Conservation (phyloP, 2,888 invertebrate species). For the Liodrosophila aerea region DNA sequence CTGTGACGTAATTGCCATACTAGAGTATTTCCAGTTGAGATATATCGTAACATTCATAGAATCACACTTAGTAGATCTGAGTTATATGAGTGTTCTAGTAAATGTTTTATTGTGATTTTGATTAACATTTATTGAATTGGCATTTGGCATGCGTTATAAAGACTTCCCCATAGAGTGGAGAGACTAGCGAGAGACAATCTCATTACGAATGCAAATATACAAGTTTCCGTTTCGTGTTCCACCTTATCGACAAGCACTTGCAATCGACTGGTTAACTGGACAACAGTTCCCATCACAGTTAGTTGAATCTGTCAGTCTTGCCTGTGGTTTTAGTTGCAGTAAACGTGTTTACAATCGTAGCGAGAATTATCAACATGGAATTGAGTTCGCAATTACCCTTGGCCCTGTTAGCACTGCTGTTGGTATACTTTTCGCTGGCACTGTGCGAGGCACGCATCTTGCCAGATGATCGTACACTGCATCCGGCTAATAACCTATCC, state of each 20-base stretch:
- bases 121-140: too few relatives aligned
- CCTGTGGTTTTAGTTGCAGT: conserved; percentile 43
- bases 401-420: conserved; percentile 12
- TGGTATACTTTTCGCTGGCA: conserved; percentile 29
- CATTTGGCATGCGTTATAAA: too few relatives aligned
- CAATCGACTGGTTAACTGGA: conserved; percentile 17
- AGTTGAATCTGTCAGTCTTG: conserved; percentile 50
- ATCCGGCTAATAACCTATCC: conserved; percentile 17
- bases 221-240: conserved; percentile 50
- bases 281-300: conserved; percentile 7
- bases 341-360: conserved; percentile 60
- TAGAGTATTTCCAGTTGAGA: too few relatives aligned
- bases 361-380: conserved; percentile 16
- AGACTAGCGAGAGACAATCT: conserved; percentile 23
- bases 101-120: too few relatives aligned
- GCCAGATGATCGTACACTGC: conserved; percentile 19
- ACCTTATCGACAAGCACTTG: conserved; percentile 50
- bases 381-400: conserved; percentile 16
- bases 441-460: conserved; percentile 9
- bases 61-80: too few relatives aligned
- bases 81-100: too few relatives aligned
- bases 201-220: conserved; percentile 51
- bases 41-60: too few relatives aligned
- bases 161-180: conserved; percentile 12
- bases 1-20: too few relatives aligned